A percentile compares a stretch with the other conserved stretches of the same genome.
These are phyloP conservation scores for Zapus hudsonius DNA, from an alignment of 2,113 vertebrate species.

Conservation along the genomic window DNA sequence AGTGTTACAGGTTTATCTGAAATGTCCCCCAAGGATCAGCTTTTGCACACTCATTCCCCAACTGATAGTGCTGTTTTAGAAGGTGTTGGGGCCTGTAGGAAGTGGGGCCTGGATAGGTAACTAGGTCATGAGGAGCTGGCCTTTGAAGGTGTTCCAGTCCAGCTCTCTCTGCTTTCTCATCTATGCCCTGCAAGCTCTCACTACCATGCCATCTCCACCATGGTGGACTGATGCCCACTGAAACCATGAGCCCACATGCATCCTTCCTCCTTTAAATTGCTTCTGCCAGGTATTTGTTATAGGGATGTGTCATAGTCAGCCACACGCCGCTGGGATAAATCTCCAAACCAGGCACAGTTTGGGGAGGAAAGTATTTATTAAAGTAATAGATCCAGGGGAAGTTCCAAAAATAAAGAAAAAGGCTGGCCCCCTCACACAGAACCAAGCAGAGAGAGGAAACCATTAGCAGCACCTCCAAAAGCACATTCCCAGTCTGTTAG, in stretches of 20 bases:
- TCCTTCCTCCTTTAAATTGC: neutral
- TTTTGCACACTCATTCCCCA: neutral
- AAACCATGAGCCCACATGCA: neutral
- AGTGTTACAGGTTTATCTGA: neutral
- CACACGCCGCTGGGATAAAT: no score
- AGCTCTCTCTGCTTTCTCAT: no score
- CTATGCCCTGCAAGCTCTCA: neutral
- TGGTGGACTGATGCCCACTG: neutral
- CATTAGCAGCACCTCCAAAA: no score
- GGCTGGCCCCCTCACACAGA: no score
- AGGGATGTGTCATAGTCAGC: no score
- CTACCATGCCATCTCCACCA: no score
- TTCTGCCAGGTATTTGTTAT: neutral
- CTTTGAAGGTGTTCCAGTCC: neutral
- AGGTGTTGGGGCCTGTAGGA: neutral
- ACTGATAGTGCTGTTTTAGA: neutral
- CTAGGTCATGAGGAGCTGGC: neutral
- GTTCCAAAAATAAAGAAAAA: no score
- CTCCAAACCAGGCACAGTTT: no score
- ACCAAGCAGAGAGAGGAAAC: no score
- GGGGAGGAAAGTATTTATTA: no score
- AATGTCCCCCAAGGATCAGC: neutral
- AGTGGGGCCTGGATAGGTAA: neutral
- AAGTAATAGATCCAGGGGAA: no score
- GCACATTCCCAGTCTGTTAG: no score